Evolutionary conservation across 2,113 vertebrate species (phyloP).

Genomic region (Verasper variegatus): DNA sequence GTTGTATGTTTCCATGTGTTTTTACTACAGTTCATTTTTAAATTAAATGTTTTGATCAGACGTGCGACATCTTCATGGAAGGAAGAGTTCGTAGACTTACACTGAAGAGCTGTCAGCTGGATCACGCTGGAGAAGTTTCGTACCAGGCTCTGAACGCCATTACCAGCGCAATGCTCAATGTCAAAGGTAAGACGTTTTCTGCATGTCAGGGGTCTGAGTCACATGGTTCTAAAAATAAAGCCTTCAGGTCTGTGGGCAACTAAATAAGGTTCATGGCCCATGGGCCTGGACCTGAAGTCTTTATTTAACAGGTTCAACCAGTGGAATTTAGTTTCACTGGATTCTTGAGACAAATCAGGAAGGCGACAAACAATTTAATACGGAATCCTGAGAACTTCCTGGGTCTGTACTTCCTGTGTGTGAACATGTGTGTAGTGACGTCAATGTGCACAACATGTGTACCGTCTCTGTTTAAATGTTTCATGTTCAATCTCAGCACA

Average conservation of each 20-base stretch:
- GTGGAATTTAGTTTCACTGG: no score
- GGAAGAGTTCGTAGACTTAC: constrained; percentile 89
- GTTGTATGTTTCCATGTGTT: neutral
- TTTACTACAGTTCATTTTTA: neutral
- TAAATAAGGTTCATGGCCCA: constrained; percentile 39
- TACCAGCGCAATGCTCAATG: constrained; percentile 92
- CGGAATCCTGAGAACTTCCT: no score
- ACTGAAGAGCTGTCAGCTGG: constrained; percentile 91
- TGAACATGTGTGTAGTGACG: neutral
- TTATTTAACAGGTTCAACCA: constrained; percentile 11
- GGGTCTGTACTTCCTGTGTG: no score
- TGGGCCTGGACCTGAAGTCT: constrained; percentile 42
- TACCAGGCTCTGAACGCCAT: constrained; percentile 93
- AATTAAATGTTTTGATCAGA: constrained; percentile 78
- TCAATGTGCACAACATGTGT: neutral
- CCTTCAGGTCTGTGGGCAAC: constrained; percentile 20
- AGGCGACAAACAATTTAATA: no score
- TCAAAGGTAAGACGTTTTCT: constrained; percentile 87
- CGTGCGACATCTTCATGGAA: constrained; percentile 93
- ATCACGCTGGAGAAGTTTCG: constrained; percentile 95
- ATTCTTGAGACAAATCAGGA: no score
- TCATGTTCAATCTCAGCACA: neutral
- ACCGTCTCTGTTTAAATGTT: neutral
- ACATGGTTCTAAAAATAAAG: constrained; percentile 32
- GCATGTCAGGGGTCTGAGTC: neutral